phyloP scores from a whole-genome alignment of 2,888 invertebrate genomes.

The Chrysolina haemoptera region DNA sequence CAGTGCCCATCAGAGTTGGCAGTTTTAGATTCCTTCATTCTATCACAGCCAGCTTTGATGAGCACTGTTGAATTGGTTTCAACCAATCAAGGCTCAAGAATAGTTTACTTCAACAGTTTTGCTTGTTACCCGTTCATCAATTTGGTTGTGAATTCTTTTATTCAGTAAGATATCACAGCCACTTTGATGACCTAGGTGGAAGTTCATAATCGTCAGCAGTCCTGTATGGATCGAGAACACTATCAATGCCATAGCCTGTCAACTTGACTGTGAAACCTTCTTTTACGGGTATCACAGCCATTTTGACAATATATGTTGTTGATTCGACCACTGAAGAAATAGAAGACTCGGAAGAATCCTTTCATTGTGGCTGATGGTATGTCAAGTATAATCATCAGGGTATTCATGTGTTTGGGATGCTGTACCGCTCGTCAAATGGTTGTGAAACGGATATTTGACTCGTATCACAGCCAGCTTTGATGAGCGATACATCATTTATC shows the following conservation, averaged over 20 bases:
- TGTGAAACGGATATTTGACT: slow-evolving; percentile 81
- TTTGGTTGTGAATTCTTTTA: slow-evolving; percentile 89
- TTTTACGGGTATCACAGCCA: slow-evolving; percentile 89
- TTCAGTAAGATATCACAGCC: slow-evolving; percentile 93
- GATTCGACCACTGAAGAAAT: slow-evolving; percentile 64
- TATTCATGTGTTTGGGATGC: slow-evolving; percentile 37
- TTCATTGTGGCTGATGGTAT: background rate
- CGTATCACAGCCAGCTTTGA: slow-evolving; percentile 99
- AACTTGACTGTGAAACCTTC: slow-evolving; percentile 86
- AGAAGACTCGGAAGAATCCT: slow-evolving; percentile 1
- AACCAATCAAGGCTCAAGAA: slow-evolving; percentile 27
- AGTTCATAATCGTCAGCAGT: slow-evolving; percentile 40
- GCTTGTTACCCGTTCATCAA: slow-evolving; percentile 81
- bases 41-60: slow-evolving; percentile 98
- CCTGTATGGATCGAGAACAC: slow-evolving; percentile 16
- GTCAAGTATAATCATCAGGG: too few species aligned
- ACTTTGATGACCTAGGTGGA: slow-evolving; percentile 92
- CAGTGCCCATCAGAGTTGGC: slow-evolving; percentile 71
- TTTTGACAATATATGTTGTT: slow-evolving; percentile 91
- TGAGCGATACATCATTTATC: slow-evolving; percentile 80
- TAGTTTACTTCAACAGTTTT: slow-evolving; percentile 21
- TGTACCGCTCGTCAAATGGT: slow-evolving; percentile 90
- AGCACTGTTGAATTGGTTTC: slow-evolving; percentile 77
- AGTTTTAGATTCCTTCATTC: slow-evolving; percentile 82
- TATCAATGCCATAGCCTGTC: slow-evolving; percentile 75